phyloP scores from a whole-genome alignment of 2,113 vertebrate genomes.

The Nannospalax galili region DNA sequence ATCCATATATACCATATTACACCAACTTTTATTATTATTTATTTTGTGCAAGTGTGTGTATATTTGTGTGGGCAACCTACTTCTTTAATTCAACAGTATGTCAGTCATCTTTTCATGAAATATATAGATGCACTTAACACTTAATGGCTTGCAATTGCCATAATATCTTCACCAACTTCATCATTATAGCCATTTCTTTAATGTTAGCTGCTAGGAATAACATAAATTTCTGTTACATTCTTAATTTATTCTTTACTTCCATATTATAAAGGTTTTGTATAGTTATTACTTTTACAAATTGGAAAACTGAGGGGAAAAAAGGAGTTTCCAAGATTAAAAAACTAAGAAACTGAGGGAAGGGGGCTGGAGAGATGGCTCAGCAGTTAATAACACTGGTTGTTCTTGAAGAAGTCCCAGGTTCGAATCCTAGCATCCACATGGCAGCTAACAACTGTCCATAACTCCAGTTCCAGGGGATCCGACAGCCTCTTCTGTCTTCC shows the following conservation, averaged over 20 bases:
- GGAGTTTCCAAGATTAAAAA: background rate
- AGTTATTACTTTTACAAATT: background rate
- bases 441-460: too few relatives aligned
- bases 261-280: background rate
- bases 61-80: background rate
- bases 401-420: too few relatives aligned
- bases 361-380: too few relatives aligned
- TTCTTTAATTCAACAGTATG: background rate
- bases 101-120: background rate
- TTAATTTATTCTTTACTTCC: background rate
- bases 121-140: background rate
- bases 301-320: background rate
- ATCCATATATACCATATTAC: background rate
- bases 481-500: too few relatives aligned
- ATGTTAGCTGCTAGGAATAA: background rate
- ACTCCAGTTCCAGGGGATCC: too few relatives aligned
- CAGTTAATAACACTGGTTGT: too few relatives aligned
- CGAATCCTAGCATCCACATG: too few relatives aligned
- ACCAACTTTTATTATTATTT: background rate
- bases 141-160: background rate
- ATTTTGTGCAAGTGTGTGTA: background rate
- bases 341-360: background rate
- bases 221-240: background rate
- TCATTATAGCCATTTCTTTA: background rate
- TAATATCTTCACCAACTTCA: background rate